Conservation (phyloP, 2,797 vertebrate species). For the Paramormyrops hopkinsi region DNA sequence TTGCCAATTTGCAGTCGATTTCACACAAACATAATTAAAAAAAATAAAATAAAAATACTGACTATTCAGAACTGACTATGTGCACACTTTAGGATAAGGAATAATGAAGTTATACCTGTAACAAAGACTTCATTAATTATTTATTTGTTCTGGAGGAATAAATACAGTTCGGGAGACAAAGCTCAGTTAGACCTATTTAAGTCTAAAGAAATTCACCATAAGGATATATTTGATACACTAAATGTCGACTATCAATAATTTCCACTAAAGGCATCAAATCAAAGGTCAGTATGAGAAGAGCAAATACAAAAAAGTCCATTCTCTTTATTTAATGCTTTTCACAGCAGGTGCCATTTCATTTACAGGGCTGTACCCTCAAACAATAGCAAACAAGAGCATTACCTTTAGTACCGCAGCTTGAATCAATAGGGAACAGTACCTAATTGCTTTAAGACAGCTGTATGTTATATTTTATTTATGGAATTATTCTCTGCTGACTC, state of each 20-base stretch:
- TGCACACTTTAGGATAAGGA: not conserved
- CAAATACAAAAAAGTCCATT: not conserved
- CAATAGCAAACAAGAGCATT: not conserved
- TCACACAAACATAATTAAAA: not conserved
- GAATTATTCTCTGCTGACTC: constrained; percentile 3
- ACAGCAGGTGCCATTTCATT: constrained; percentile 28
- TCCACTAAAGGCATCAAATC: not conserved
- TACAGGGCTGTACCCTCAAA: constrained; percentile 26
- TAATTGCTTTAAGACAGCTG: not conserved
- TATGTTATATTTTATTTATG: not conserved
- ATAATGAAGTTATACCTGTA: not conserved
- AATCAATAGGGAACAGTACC: not conserved
- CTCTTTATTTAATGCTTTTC: constrained; percentile 29
- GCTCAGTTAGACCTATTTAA: not conserved
- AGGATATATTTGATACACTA: not conserved
- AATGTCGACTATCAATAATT: not conserved
- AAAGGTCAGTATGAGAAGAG: not conserved
- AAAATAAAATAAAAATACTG: not conserved
- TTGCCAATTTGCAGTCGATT: not conserved
- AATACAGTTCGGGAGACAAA: not conserved
- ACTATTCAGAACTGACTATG: not conserved
- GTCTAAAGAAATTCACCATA: not conserved
- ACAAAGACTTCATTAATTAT: not conserved
- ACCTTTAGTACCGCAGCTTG: not conserved
- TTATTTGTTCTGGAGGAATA: not conserved